These are phyloP conservation scores for Chiridota heheva DNA, from an alignment of 35 echinoderm and acorn worm genomes.

Conservation along the genomic window DNA sequence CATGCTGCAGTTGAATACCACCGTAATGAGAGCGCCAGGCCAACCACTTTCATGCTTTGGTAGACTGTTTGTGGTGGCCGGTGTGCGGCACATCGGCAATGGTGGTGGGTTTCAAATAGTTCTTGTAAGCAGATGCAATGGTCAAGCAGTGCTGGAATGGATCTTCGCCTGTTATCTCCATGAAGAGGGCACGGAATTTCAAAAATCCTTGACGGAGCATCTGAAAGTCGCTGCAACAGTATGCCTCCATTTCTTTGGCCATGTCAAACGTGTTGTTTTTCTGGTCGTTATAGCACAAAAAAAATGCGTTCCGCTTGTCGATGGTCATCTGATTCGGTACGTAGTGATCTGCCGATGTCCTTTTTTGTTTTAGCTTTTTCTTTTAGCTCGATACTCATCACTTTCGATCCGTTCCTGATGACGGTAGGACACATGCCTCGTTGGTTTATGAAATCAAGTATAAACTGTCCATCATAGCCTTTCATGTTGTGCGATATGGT, in stretches of 20 bases:
- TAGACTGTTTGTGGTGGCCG: neutral
- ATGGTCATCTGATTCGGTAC: conserved; percentile 63
- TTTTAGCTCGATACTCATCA: conserved; percentile 42
- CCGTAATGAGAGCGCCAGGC: neutral
- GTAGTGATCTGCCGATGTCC: conserved; percentile 13
- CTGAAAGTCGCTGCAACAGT: conserved; percentile 65
- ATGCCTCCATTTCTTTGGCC: conserved; percentile 49
- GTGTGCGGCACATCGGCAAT: conserved; percentile 11
- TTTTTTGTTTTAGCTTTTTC: neutral
- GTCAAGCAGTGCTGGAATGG: conserved; percentile 67
- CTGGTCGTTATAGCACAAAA: conserved; percentile 41
- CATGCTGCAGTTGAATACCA: conserved; percentile 5
- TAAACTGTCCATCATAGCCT: conserved; percentile 70
- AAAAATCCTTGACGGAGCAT: conserved; percentile 63
- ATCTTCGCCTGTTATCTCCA: conserved; percentile 35
- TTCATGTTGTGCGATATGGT: conserved; percentile 72
- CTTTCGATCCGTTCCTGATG: conserved; percentile 66
- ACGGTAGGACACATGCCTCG: conserved; percentile 47
- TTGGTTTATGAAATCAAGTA: conserved; percentile 43
- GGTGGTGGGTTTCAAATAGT: neutral
- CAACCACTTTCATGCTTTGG: conserved; percentile 20
- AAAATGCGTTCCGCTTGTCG: conserved; percentile 22
- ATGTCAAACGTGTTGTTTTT: conserved; percentile 45
- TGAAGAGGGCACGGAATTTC: conserved; percentile 57
- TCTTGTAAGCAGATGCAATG: conserved; percentile 48